Conservation (phyloP, 2,797 vertebrate genomes). For the Chelmon rostratus region DNA sequence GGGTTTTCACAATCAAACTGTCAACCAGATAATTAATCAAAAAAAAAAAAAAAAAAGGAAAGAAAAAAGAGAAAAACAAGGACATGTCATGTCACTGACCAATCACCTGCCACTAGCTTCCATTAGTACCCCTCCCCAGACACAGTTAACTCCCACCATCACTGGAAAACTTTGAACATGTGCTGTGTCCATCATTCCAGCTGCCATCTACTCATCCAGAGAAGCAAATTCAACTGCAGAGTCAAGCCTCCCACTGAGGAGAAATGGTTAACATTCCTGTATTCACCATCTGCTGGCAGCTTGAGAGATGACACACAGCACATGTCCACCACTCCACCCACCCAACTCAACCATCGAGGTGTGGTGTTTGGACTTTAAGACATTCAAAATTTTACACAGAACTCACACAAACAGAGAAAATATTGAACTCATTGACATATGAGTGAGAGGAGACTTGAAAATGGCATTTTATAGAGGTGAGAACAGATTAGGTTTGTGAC, state of each 20-base stretch:
- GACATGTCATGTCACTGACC: slow-evolving; percentile 59
- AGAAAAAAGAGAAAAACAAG: background rate
- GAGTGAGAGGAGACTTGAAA: slow-evolving; percentile 51
- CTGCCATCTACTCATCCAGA: slow-evolving; percentile 40
- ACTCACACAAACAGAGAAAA: slow-evolving; percentile 54
- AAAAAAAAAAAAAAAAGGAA: slow-evolving; percentile 3
- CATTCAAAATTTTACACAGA: slow-evolving; percentile 55
- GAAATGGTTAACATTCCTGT: slow-evolving; percentile 10
- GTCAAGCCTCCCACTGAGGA: slow-evolving; percentile 7
- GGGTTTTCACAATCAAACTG: slow-evolving; percentile 86
- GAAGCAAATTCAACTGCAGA: slow-evolving; percentile 19
- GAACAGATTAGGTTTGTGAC: slow-evolving; percentile 64
- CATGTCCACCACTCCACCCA: slow-evolving; percentile 14
- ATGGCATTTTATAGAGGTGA: slow-evolving; percentile 60
- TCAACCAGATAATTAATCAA: slow-evolving; percentile 78
- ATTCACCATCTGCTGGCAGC: slow-evolving; percentile 32
- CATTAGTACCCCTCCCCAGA: slow-evolving; percentile 45
- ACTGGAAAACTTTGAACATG: slow-evolving; percentile 54
- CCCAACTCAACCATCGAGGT: slow-evolving; percentile 20
- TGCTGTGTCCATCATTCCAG: slow-evolving; percentile 55
- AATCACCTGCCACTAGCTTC: slow-evolving; percentile 73
- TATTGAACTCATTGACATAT: slow-evolving; percentile 38
- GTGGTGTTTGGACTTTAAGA: slow-evolving; percentile 45
- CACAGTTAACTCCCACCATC: slow-evolving; percentile 40
- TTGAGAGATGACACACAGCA: slow-evolving; percentile 22